Conservation (phyloP, 2,888 invertebrate species). For the Trichogramma evanescens region DNA sequence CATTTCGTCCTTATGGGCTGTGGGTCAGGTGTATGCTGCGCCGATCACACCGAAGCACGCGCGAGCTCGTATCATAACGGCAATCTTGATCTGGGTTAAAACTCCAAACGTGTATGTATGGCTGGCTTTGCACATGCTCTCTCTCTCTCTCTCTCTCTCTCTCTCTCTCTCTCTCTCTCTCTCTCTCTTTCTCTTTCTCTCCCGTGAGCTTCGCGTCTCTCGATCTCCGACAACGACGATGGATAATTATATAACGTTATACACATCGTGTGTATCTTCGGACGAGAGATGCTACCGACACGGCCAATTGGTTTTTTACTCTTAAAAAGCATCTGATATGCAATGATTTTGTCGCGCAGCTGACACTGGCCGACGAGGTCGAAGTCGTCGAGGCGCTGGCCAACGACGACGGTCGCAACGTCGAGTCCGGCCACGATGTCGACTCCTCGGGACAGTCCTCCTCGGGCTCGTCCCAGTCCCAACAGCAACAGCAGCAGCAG, state of each 20-base stretch:
- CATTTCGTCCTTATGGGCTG: no score
- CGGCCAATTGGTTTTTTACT: no score
- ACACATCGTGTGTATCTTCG: no score
- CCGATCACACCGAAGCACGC: no score
- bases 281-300: no score
- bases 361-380: constrained; percentile 52
- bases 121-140: not conserved
- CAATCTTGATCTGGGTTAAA: no score
- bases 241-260: no score
- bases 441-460: constrained; percentile 62
- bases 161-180: not conserved
- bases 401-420: constrained; percentile 50
- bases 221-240: not conserved
- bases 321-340: not conserved
- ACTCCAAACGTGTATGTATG: not conserved
- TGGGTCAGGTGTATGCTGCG: no score
- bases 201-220: not conserved
- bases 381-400: constrained; percentile 60
- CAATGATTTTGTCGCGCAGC: constrained; percentile 26
- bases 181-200: not conserved
- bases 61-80: no score
- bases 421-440: constrained; percentile 33
- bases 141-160: no score
- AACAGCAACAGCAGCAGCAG: constrained; percentile 31
- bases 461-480: constrained; percentile 63